Percentiles rank a stretch among this genome's conserved stretches.
phyloP scores from a whole-genome alignment of 1,140 invertebrate species.

The Ladona fulva region DNA sequence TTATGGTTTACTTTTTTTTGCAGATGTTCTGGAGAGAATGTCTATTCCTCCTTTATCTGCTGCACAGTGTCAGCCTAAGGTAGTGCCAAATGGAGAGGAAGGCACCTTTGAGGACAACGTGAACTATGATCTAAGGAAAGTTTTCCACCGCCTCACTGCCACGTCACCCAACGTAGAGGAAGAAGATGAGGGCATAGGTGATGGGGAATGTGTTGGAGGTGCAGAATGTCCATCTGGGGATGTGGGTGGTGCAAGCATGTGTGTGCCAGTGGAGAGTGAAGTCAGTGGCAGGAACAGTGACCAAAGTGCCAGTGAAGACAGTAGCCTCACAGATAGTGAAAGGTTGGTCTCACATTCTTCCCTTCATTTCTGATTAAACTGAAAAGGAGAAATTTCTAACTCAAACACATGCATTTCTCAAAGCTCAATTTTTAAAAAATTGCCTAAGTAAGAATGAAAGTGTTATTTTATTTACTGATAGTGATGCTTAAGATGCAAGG shows the following conservation, averaged over 20 bases:
- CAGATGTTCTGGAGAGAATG: constrained; percentile 42
- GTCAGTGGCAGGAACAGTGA: constrained; percentile 31
- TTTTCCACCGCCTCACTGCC: neutral
- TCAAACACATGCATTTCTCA: too few species aligned
- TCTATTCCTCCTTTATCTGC: constrained; percentile 40
- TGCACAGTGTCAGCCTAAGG: neutral
- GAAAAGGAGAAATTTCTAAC: neutral
- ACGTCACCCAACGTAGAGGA: constrained; percentile 20
- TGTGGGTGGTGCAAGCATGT: neutral
- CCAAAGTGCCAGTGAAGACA: constrained; percentile 68
- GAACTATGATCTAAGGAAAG: neutral
- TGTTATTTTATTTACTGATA: too few species aligned
- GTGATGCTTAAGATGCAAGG: too few species aligned
- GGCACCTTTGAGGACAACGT: neutral
- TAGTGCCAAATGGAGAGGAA: neutral
- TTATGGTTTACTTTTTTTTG: constrained; percentile 16
- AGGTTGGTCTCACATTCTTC: constrained; percentile 31
- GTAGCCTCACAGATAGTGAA: constrained; percentile 66
- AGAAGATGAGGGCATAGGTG: constrained; percentile 30
- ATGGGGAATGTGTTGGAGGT: neutral
- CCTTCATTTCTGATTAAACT: constrained; percentile 16
- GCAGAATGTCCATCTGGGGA: neutral
- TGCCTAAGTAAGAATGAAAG: too few species aligned
- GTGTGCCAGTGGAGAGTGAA: neutral
- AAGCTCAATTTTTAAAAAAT: too few species aligned